A percentile compares a stretch with the other conserved stretches of the same genome.
Evolutionary conservation across 1,140 invertebrate genomes (phyloP).

Genomic region (Steinernema khuongi): DNA sequence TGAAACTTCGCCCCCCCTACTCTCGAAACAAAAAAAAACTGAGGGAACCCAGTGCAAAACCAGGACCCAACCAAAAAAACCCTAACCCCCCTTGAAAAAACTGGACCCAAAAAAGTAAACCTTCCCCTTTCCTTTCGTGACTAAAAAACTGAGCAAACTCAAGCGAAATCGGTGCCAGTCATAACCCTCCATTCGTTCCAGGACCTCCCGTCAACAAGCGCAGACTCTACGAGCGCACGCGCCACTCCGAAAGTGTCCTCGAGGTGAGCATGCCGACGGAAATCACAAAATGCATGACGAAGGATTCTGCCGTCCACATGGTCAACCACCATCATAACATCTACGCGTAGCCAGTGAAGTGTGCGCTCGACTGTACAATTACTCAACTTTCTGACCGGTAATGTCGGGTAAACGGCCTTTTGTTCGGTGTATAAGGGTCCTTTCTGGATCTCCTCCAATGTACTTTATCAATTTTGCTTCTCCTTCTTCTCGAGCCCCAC

Average conservation of each 20-base stretch:
- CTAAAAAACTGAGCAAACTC: too few species aligned
- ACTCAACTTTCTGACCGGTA: too few species aligned
- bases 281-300: not conserved
- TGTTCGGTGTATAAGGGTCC: too few species aligned
- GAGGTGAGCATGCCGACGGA: not conserved
- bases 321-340: not conserved
- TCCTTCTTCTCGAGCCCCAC: not conserved
- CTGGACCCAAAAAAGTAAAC: too few species aligned
- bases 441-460: not conserved
- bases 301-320: not conserved
- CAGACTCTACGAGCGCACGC: not conserved
- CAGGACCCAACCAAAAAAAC: too few species aligned
- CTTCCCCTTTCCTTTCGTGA: too few species aligned
- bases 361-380: too few species aligned
- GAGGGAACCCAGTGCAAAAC: too few species aligned
- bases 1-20: too few species aligned
- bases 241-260: not conserved
- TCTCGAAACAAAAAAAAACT: too few species aligned
- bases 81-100: too few species aligned
- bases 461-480: not conserved
- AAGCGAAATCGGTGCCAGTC: not conserved
- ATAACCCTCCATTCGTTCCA: not conserved
- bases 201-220: constrained; percentile 21
- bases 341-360: not conserved
- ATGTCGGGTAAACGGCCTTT: not conserved